These are phyloP conservation scores for Cheilosia variabilis DNA, from an alignment of 2,888 invertebrate species.

Conservation along the genomic window DNA sequence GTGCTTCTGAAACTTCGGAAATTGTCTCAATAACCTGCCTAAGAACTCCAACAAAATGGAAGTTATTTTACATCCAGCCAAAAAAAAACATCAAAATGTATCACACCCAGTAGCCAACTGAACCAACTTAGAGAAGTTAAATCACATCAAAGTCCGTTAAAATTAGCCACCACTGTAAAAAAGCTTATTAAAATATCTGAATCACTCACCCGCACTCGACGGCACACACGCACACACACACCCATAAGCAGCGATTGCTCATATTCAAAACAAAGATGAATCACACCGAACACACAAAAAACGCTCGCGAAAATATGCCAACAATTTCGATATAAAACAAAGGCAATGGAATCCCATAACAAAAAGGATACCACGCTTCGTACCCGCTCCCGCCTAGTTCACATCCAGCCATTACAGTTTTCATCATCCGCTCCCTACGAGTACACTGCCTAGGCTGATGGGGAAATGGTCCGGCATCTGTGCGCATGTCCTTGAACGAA, in stretches of 20 bases:
- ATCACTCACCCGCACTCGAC: conserved; percentile 25
- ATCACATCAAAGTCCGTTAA: conserved; percentile 34
- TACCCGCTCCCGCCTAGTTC: conserved; percentile 32
- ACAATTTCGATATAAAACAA: conserved; percentile 75
- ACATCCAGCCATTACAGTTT: conserved; percentile 66
- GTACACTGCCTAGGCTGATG: conserved; percentile 24
- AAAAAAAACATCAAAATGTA: too few relatives aligned
- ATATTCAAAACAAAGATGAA: conserved; percentile 65
- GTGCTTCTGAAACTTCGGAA: too few relatives aligned
- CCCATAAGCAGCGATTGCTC: conserved; percentile 3
- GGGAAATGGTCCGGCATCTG: conserved; percentile 29
- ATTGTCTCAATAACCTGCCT: too few relatives aligned
- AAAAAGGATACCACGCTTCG: conserved; percentile 26
- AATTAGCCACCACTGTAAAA: conserved; percentile 64
- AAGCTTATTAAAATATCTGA: conserved; percentile 71
- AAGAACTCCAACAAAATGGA: too few relatives aligned
- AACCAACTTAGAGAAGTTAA: too few relatives aligned
- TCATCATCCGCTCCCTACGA: conserved; percentile 20
- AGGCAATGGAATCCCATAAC: conserved; percentile 59
- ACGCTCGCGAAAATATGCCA: conserved; percentile 65
- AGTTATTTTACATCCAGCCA: too few relatives aligned
- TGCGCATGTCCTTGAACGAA: conserved; percentile 56
- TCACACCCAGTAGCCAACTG: too few relatives aligned
- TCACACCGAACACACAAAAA: conserved; percentile 52
- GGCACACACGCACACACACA: conserved; percentile 9